Percentiles rank a stretch among this genome's conserved stretches.
Conservation (phyloP, 2,888 invertebrate species). For the Stenolophus ochropezus region DNA sequence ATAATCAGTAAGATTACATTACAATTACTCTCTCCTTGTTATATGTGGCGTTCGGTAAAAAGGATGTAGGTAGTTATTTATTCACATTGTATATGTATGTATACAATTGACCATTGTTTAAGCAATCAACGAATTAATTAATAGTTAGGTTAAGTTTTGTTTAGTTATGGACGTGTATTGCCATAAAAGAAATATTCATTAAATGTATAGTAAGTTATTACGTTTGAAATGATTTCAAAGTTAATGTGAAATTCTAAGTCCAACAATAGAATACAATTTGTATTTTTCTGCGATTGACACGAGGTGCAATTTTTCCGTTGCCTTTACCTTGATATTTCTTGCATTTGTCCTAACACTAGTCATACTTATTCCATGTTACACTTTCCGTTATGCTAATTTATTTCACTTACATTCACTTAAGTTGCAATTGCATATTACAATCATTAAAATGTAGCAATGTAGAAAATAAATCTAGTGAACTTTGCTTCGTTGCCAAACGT, state of each 20-base stretch:
- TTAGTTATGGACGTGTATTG: too few relatives aligned
- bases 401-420: slow-evolving; percentile 48
- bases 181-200: too few relatives aligned
- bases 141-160: too few relatives aligned
- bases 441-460: not conserved
- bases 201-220: not conserved
- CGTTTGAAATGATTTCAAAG: not conserved
- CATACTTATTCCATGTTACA: slow-evolving; percentile 3
- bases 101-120: too few relatives aligned
- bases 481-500: too few relatives aligned
- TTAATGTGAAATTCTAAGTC: not conserved
- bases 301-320: not conserved
- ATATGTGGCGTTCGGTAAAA: too few relatives aligned
- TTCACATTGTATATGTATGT: too few relatives aligned
- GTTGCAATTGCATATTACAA: not conserved
- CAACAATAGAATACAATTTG: not conserved
- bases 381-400: slow-evolving; percentile 56
- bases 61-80: too few relatives aligned
- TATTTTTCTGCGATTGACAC: not conserved
- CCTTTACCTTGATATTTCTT: slow-evolving; percentile 54
- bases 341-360: too few relatives aligned
- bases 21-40: too few relatives aligned
- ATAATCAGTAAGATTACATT: too few relatives aligned
- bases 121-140: too few relatives aligned
- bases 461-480: not conserved